phyloP scores from a whole-genome alignment of 2,797 vertebrate genomes.

The Hippopotamyrus pictus region DNA sequence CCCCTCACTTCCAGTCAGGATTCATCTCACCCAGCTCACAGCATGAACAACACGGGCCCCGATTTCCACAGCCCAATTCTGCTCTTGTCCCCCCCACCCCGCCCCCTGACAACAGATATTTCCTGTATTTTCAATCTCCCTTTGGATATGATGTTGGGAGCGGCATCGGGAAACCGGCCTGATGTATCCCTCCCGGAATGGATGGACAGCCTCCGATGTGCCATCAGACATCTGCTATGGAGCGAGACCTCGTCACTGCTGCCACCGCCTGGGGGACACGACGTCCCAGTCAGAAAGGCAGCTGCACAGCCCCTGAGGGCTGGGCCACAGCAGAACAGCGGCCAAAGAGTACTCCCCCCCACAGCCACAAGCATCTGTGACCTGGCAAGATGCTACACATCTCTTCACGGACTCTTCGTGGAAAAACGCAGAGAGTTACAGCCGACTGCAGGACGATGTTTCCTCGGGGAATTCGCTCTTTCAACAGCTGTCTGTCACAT shows the following conservation, averaged over 20 bases:
- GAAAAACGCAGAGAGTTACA: neutral
- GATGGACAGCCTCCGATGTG: conserved; percentile 26
- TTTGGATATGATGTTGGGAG: conserved; percentile 32
- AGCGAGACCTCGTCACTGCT: neutral
- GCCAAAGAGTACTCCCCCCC: neutral
- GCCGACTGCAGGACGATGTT: neutral
- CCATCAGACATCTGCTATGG: conserved; percentile 21
- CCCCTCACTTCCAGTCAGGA: neutral
- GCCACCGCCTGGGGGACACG: neutral
- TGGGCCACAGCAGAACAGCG: neutral
- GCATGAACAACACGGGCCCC: neutral
- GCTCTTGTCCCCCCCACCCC: neutral
- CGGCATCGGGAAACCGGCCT: conserved; percentile 29
- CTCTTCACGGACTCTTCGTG: neutral
- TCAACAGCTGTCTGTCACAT: neutral
- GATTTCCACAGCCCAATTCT: neutral
- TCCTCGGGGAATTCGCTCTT: neutral
- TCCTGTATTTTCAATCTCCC: conserved; percentile 8
- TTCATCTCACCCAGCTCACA: neutral
- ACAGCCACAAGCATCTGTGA: neutral
- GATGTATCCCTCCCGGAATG: conserved; percentile 27
- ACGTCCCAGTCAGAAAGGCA: neutral
- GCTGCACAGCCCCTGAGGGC: too few species aligned
- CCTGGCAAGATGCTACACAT: neutral
- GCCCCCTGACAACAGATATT: conserved; percentile 1